Conservation (phyloP, 2,797 vertebrate species). For the Argya squamiceps region DNA sequence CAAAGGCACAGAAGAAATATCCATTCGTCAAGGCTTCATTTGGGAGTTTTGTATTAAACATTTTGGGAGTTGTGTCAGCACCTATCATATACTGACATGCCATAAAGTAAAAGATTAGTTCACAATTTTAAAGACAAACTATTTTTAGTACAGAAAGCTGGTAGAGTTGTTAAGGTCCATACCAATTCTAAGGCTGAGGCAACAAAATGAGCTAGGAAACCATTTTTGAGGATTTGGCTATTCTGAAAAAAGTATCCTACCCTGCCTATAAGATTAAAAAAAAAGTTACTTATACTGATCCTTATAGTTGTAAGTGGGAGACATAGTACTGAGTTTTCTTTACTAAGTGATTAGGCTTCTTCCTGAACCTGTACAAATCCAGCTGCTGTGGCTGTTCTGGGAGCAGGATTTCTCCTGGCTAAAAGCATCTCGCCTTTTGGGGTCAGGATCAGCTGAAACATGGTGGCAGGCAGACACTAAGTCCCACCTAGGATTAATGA, state of each 20-base stretch:
- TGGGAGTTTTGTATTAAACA: not conserved
- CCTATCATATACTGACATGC: not conserved
- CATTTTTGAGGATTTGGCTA: not conserved
- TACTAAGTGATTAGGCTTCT: not conserved
- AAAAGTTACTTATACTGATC: not conserved
- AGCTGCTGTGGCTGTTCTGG: not conserved
- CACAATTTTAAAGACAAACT: not conserved
- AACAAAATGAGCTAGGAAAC: not conserved
- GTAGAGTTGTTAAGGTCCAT: not conserved
- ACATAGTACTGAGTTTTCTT: not conserved
- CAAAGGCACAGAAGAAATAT: not conserved
- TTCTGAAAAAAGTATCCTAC: not conserved
- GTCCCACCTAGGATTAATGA: not conserved
- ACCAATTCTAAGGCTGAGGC: not conserved
- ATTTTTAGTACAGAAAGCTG: constrained; percentile 25
- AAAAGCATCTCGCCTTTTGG: not conserved
- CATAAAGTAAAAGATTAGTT: not conserved
- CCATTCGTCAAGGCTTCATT: not conserved
- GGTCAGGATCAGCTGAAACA: not conserved
- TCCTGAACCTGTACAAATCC: not conserved
- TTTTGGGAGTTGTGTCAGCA: not conserved
- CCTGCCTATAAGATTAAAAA: not conserved
- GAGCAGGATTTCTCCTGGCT: not conserved
- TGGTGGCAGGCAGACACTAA: not conserved
- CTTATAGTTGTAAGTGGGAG: not conserved